Evolutionary conservation across 1,140 invertebrate genomes (phyloP).

Genomic region (Protaetia brevitarsis): DNA sequence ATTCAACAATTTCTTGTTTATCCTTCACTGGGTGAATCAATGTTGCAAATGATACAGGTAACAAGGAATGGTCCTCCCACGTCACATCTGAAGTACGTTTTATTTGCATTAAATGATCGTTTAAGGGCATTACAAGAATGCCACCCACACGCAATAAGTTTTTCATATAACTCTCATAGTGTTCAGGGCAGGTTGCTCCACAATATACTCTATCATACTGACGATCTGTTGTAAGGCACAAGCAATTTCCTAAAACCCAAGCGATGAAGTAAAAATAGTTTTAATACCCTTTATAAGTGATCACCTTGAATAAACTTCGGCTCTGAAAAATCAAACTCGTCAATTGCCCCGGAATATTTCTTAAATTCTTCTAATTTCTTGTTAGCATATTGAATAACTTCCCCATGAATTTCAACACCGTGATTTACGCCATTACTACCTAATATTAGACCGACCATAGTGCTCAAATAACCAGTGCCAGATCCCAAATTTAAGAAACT

Average conservation of each 20-base stretch:
- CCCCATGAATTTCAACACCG: conserved; percentile 78
- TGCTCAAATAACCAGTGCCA: conserved; percentile 88
- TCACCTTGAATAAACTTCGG: conserved; percentile 75
- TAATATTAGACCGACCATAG: conserved; percentile 81
- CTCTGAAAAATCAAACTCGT: conserved; percentile 85
- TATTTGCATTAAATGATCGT: conserved; percentile 74
- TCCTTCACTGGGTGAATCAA: conserved; percentile 57
- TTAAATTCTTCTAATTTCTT: conserved; percentile 73
- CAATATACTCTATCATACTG: conserved; percentile 89
- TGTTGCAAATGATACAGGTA: conserved; percentile 79
- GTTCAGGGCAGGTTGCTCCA: conserved; percentile 75
- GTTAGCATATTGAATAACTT: conserved; percentile 74
- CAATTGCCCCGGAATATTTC: conserved; percentile 65
- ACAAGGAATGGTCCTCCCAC: conserved; percentile 62
- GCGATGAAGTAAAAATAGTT: conserved; percentile 28
- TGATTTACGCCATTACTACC: conserved; percentile 80
- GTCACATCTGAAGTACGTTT: conserved; percentile 58
- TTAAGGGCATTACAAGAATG: conserved; percentile 81
- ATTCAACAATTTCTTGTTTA: conserved; percentile 52
- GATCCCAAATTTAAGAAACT: conserved; percentile 89
- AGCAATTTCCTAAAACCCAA: conserved; percentile 72
- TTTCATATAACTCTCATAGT: conserved; percentile 72
- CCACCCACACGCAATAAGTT: conserved; percentile 78
- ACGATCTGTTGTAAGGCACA: conserved; percentile 62
- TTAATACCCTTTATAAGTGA: not conserved